Base-by-base conservation (phyloP, 1,140 invertebrate species). In the Nautilus pompilius region DNA sequence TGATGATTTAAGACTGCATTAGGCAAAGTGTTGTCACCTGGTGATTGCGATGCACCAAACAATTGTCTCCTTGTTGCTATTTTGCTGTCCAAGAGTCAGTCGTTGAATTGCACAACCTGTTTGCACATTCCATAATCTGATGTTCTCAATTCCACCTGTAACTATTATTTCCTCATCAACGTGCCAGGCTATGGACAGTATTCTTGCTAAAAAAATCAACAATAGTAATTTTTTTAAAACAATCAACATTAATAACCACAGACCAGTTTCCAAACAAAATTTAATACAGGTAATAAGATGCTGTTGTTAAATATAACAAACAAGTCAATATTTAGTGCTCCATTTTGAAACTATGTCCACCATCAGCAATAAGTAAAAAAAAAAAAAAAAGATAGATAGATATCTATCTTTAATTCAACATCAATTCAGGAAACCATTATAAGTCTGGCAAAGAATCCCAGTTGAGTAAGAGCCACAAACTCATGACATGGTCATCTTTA, bases 171-270 rank as follows among this genome's bases (percentile, higher is more conserved):
- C 86, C 36, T 91, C 92, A 29, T 85, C 84, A 24, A 85, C 83
- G 74, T 94, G 89, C 88, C 93, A 98, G 74, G 90, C 90, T 24
- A 95, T 86, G 68, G 91, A 94, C 30, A 96, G 80, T 63, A 96
- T 92, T 64, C 92, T 85, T 17, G 92, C 86, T 87, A 62, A 41
- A 69, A 60, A 15, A 58, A 58, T 3, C 26, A 33, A 60, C 24
- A 15, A 0, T 15, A 58, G 17, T 22, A 33, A 56, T n/a, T 28
- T 60, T 29, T n/a, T 3, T 41, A 41, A n/a, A 58, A 26, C 4
- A 13, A 20, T 17, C 5, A 17, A 6, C 10, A 34, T 53, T 53
- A 53, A 2, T n/a, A 15, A 53, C 24, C n/a, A 24, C 24, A 36
- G 28, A 33, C 10, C 26, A n/a, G 1, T 20, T 0, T 1, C 10